Evolutionary conservation across 2,888 invertebrate species (phyloP), one percentile per base, ranked within the genome.

Genomic region (Odontocolon sp.): DNA sequence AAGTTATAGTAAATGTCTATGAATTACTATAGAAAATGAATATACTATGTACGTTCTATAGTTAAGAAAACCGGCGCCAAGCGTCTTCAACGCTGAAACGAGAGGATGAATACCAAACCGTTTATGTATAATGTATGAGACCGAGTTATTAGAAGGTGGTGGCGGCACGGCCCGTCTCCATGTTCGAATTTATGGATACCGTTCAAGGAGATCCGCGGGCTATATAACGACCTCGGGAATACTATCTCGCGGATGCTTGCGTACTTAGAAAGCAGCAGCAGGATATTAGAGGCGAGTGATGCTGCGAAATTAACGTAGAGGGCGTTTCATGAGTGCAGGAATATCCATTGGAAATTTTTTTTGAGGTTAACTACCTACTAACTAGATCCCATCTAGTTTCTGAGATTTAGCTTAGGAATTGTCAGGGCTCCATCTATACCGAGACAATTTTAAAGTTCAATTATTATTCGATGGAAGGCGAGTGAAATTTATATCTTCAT

Each of bases 71-170:
- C 9, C 45, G 71, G 56, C 67, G 67, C 66, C 70, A 31, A 50
- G 40, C 18, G 50, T 71, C 61, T 68, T 56, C 56, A 21, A 68
- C 47, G 68, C 36, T 68, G 59, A 38, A 70, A 79, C 71, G 72
- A 45, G 70, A 61, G 68, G 73, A 81, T 81, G 79, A 81, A 81
- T 81, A 79, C 66, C 57, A 78, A 78, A 79, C 52, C 78, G 76
- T 78, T 79, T 78, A 81, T 81, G 79, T 79, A 76, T 81, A 76
- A 79, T 81, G 79, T 77, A 81, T 81, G 80, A 77, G 75, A 61
- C 42, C 61, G 59, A 78, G 77, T 74, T 81, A 81, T 81, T 81
- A 81, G 78, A 81, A 45, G 70, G 31, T 78, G 67, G 71, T 64
- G 78, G 71, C 59, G 71, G 14, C 26, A 11, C 26, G 23, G 36